Conservation (phyloP, 2,888 invertebrate species). For the Macrophya annulata region DNA sequence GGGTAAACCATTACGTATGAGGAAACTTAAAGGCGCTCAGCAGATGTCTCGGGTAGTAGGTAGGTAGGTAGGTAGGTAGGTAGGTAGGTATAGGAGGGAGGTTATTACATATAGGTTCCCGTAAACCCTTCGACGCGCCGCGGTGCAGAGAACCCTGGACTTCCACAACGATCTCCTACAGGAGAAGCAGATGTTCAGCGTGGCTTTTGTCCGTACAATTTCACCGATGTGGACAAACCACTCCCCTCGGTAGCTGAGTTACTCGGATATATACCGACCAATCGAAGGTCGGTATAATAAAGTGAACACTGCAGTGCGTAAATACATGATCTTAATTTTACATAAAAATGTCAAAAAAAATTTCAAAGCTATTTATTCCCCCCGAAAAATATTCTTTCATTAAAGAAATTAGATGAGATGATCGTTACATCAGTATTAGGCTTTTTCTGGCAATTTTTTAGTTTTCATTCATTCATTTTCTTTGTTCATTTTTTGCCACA, state of each 20-base stretch:
- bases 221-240: constrained; percentile 48
- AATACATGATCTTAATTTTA: too few relatives aligned
- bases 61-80: neutral
- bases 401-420: too few relatives aligned
- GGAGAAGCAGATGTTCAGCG: constrained; percentile 50
- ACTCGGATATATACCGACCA: constrained; percentile 56
- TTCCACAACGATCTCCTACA: constrained; percentile 22
- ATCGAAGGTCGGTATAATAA: constrained; percentile 20
- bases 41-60: constrained; percentile 44
- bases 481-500: too few relatives aligned
- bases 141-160: neutral
- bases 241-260: constrained; percentile 61
- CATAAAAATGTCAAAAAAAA: too few relatives aligned
- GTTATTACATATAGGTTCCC: neutral
- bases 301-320: neutral
- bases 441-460: too few relatives aligned
- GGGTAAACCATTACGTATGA: neutral
- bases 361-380: too few relatives aligned
- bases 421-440: too few relatives aligned
- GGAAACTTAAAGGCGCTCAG: constrained; percentile 10
- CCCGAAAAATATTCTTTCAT: too few relatives aligned
- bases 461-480: too few relatives aligned
- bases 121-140: constrained; percentile 28
- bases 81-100: constrained; percentile 43
- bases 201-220: constrained; percentile 29